Base-by-base conservation (phyloP, 1,140 invertebrate genomes). In the Aethina tumida region DNA sequence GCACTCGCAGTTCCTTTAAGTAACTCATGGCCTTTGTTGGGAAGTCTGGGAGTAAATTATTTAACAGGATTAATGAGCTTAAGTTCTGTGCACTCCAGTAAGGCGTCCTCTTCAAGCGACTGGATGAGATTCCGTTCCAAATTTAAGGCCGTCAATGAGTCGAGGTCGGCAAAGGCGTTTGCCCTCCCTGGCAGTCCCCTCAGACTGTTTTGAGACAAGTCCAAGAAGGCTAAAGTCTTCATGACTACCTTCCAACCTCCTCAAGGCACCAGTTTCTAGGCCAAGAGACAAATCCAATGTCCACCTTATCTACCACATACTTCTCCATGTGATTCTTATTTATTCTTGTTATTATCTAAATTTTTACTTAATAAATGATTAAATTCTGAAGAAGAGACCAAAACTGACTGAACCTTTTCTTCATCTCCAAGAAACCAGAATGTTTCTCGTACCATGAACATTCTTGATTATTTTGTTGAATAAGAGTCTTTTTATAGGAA, bases 171-270 rank as follows among this genome's bases (percentile, higher is more conserved):
- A 50, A 88, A 84, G 1, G 75, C 74, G 22, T 65, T 66, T 5
- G 71, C 73, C 0, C 70, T 57, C 1, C 81, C 79, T 0, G 82
- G 81, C 27, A 91, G 56, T 58, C 86, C 81, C 45, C 76, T 67
- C 17, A 95, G 76, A 49, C 83, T 79, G 56, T 95, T 95, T 63
- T 92, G 86, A 2, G 89, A 89, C 15, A 95, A 64, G 65, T 95
- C 90, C 15, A 95, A 67, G 60, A 94, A 94, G 1, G 89, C 87
- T 33, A 95, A 60, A 13, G 78, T 80, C 31, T 67, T 75, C 3
- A 95, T 65, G 63, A 3, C 77, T 79, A 19, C 65, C 72, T 54
- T 92, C 87, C 26, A 95, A 65, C 2, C 88, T 87, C 5, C 64
- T 61, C 39, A 95, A 79, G 1, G 84, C 74, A 9, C 66, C 68